Percentiles rank a stretch among this genome's conserved stretches.
phyloP scores from a whole-genome alignment of 2,113 vertebrate genomes.

The Odocoileus hemionus region DNA sequence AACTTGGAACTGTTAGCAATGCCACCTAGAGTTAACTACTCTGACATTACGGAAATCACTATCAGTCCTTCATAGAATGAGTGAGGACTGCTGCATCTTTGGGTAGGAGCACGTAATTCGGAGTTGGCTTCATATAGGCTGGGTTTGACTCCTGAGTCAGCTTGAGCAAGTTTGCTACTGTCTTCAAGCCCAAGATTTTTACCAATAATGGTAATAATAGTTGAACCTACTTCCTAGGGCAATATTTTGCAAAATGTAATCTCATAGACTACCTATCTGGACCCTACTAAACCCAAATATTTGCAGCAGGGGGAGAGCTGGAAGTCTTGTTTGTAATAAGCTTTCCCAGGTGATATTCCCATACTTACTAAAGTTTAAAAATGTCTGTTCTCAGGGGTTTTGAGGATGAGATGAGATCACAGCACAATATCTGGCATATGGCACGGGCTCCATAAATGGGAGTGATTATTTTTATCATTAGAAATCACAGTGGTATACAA shows the following conservation, averaged over 20 bases:
- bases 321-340: background rate
- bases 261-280: background rate
- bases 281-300: background rate
- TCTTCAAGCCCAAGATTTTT: background rate
- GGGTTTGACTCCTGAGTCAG: background rate
- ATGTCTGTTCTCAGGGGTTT: no score
- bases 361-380: background rate
- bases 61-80: background rate
- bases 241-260: background rate
- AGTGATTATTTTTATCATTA: background rate
- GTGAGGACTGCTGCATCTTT: background rate
- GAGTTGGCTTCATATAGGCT: background rate
- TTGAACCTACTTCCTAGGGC: background rate
- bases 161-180: background rate
- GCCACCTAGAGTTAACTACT: background rate
- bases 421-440: accelerated
- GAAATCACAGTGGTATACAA: background rate
- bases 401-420: accelerated
- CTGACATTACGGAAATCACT: background rate
- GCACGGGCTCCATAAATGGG: background rate
- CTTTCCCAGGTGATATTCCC: background rate
- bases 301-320: background rate
- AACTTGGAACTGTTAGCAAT: background rate
- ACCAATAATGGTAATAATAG: background rate
- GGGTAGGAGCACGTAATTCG: background rate